Evolutionary conservation across 1,140 invertebrate genomes (phyloP), one percentile per base, ranked within the genome.

Genomic region (Oppia nitens): DNA sequence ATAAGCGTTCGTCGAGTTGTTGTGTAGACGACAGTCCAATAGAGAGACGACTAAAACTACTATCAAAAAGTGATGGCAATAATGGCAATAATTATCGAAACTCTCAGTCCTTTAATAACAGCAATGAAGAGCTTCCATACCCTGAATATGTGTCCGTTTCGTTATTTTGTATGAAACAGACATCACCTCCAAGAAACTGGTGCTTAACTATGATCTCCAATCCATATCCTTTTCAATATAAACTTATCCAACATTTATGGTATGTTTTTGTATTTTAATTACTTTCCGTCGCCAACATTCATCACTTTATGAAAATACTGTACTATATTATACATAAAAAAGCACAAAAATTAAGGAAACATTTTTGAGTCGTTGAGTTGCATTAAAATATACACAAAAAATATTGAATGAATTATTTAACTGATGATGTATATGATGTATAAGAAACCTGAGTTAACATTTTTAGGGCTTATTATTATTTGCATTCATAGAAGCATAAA

Each of bases 181-280:
- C 78, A 45, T 85, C 87, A 59, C 74, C 80, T 56, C 83, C 89
- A 28, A 79, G 92, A 68, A 87, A 83, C 73, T 88, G 84, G 84
- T 95, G 91, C 75, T 79, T 98, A 63, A 82, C 80, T 64, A 83
- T 94, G 73, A 94, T 96, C 73, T 93, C 89, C 50, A 96, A 94
- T 83, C 89, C 90, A 93, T 94, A 94, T 94, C 89, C 89, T 93
- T 93, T 93, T 81, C 40, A 54, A 23, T 40, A 23, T 21, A n/a
- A n/a, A n/a, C n/a, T n/a, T n/a, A n/a, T 40, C 17, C 55, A 40
- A 58, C 23, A 25, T 47, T 60, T 21, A 21, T 20, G 23, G 23
- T 29, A 60, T 26, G 21, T 32, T n/a, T 24, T 27, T 12, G 24
- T 47, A 45, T 20, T 40, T 17, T n/a, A 52, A 20, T 40, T n/a